A percentile compares a stretch with the other conserved stretches of the same genome.
These are phyloP conservation scores for Herminia tarsipennalis DNA, from an alignment of 2,888 invertebrate species.

Conservation along the genomic window DNA sequence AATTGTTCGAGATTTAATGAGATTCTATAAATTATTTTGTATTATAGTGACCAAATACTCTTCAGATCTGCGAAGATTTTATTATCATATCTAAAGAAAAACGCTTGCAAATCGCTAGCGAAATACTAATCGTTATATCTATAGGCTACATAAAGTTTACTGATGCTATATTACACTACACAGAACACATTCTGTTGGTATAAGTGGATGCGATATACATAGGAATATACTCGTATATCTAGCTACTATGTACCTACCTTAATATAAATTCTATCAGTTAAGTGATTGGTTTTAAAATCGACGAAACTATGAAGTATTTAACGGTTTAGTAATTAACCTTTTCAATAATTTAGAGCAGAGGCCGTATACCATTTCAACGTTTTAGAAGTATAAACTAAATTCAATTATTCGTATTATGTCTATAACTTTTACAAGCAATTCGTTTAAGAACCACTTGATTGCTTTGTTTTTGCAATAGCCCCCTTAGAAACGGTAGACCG, in stretches of 20 bases:
- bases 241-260: too few species aligned
- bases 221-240: too few species aligned
- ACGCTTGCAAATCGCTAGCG: too few species aligned
- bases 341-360: constrained; percentile 19
- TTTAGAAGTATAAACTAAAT: constrained; percentile 8
- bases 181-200: neutral
- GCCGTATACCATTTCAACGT: constrained; percentile 12
- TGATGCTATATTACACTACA: neutral
- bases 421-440: constrained; percentile 11
- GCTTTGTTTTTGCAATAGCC: too few species aligned
- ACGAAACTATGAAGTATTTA: constrained; percentile 16
- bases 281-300: constrained; percentile 6
- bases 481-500: too few species aligned
- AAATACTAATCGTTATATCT: constrained; percentile 1
- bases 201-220: too few species aligned
- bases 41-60: too few species aligned
- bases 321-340: constrained; percentile 16
- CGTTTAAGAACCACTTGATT: constrained; percentile 4
- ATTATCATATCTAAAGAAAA: too few species aligned
- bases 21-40: too few species aligned
- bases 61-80: too few species aligned
- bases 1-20: too few species aligned
- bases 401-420: constrained; percentile 1
- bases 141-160: neutral
- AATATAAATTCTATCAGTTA: too few species aligned